Evolutionary conservation across 1,140 invertebrate genomes (phyloP).

Genomic region (Drosophila bocki): DNA sequence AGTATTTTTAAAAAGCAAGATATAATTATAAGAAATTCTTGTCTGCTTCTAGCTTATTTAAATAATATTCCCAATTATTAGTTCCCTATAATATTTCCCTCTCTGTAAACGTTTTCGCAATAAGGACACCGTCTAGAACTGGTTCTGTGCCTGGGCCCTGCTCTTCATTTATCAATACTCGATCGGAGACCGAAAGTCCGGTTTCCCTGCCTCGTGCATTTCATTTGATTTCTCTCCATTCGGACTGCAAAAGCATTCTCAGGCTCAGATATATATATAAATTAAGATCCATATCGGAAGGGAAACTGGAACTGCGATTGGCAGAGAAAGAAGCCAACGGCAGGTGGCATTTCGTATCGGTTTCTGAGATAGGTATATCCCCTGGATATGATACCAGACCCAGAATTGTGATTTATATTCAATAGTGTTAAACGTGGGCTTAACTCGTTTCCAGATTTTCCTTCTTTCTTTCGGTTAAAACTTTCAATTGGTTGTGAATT

Average conservation of each 20-base stretch:
- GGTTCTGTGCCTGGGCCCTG: slow-evolving; percentile 54
- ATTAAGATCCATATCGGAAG: slow-evolving; percentile 78
- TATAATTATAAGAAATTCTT: no score
- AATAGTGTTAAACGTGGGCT: slow-evolving; percentile 66
- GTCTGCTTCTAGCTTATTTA: background rate
- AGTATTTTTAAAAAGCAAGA: background rate
- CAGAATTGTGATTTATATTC: slow-evolving; percentile 69
- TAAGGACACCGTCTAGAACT: slow-evolving; percentile 61
- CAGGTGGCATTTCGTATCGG: slow-evolving; percentile 58
- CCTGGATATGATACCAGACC: slow-evolving; percentile 17
- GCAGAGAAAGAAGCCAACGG: slow-evolving; percentile 27
- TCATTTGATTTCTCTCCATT: slow-evolving; percentile 56
- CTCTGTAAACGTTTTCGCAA: slow-evolving; percentile 9
- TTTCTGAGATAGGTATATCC: slow-evolving; percentile 10
- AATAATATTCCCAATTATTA: no score
- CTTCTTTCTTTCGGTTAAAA: slow-evolving; percentile 27
- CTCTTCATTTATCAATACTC: slow-evolving; percentile 74
- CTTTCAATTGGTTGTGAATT: slow-evolving; percentile 7
- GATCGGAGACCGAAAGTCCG: slow-evolving; percentile 44
- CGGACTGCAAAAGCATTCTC: slow-evolving; percentile 36
- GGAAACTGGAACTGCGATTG: slow-evolving; percentile 46
- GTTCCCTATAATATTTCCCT: background rate
- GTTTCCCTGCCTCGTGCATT: slow-evolving; percentile 55
- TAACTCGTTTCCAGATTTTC: slow-evolving; percentile 15
- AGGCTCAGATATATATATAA: slow-evolving; percentile 66